Percentiles rank a stretch among this genome's conserved stretches.
Conservation (phyloP, 2,797 vertebrate species). For the Chaenodraco wilsoni region DNA sequence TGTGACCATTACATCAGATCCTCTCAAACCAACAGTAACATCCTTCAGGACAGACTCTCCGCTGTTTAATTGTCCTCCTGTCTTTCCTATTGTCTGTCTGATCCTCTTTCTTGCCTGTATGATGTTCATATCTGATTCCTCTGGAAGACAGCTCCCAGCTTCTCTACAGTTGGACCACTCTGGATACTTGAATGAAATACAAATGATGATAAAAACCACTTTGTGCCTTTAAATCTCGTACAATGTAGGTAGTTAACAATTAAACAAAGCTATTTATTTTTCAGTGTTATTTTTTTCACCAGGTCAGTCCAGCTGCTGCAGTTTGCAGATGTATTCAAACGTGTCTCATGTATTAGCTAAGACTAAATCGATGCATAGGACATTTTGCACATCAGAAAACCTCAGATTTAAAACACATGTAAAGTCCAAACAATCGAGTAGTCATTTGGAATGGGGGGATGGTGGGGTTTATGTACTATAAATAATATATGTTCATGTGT, state of each 20-base stretch:
- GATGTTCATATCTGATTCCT: not conserved
- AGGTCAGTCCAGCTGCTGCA: not conserved
- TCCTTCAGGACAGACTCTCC: constrained; percentile 54
- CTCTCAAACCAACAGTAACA: constrained; percentile 64
- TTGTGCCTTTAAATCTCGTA: not conserved
- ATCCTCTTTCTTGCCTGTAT: not conserved
- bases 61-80: constrained; percentile 15
- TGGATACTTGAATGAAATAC: not conserved
- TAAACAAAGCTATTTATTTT: not conserved
- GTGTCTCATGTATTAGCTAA: constrained; percentile 5
- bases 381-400: constrained; percentile 23
- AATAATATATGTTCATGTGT: constrained; percentile 1
- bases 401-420: constrained; percentile 8
- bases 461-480: too few species aligned
- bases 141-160: constrained; percentile 4
- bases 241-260: not conserved
- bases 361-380: constrained; percentile 19
- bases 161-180: constrained; percentile 6
- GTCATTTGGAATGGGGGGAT: too few species aligned
- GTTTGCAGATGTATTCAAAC: not conserved
- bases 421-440: too few species aligned
- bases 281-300: not conserved
- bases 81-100: constrained; percentile 13
- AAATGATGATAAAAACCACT: constrained; percentile 1
- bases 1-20: constrained; percentile 63